Conservation (phyloP, 2,888 invertebrate genomes). For the Hyposoter didymator region DNA sequence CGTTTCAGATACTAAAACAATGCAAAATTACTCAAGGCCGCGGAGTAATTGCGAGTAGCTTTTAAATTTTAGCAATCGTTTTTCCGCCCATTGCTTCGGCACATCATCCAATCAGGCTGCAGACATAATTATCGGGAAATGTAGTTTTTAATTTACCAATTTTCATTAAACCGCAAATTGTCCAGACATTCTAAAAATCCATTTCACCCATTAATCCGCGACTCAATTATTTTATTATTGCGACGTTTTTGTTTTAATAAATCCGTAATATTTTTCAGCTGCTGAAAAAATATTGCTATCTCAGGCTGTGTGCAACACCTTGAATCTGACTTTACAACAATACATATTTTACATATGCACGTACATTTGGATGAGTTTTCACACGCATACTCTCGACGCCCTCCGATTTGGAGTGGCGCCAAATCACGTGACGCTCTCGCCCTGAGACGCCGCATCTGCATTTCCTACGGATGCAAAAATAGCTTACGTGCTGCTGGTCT, state of each 20-base stretch:
- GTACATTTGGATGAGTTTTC: conserved; percentile 40
- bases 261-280: neutral
- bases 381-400: conserved; percentile 58
- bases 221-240: too few species aligned
- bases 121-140: neutral
- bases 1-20: neutral
- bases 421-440: conserved; percentile 75
- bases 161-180: too few species aligned
- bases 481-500: conserved; percentile 73
- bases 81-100: neutral
- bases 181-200: too few species aligned
- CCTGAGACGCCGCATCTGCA: conserved; percentile 77
- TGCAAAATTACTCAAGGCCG: neutral
- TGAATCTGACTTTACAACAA: conserved; percentile 3
- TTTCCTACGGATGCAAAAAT: conserved; percentile 80
- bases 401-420: conserved; percentile 76
- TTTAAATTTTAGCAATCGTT: neutral
- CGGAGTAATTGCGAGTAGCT: neutral
- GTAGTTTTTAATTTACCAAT: neutral
- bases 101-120: neutral
- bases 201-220: too few species aligned
- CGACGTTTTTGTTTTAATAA: too few species aligned
- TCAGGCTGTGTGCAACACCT: neutral
- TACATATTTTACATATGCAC: conserved; percentile 25
- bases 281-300: neutral